Conservation (phyloP, 2,888 invertebrate genomes). For the Therioaphis trifolii region DNA sequence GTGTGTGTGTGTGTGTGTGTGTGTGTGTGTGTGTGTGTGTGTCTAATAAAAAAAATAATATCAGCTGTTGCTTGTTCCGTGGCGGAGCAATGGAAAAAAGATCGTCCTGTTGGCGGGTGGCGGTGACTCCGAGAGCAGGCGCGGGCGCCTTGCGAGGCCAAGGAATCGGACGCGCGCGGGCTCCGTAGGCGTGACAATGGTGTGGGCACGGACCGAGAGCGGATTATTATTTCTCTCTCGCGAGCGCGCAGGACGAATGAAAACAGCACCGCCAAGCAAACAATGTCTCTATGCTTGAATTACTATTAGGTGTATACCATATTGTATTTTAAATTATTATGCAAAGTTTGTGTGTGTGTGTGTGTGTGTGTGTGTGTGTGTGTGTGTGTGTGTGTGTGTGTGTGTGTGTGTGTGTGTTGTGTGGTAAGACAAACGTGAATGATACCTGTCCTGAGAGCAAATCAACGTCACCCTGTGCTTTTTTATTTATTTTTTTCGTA, state of each 20-base stretch:
- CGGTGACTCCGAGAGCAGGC: not conserved
- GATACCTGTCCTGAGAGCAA: not conserved
- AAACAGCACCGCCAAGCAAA: not conserved
- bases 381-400: too few relatives aligned
- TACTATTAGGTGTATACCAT: not conserved
- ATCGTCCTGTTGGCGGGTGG: not conserved
- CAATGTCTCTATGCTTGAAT: too few relatives aligned
- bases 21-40: not conserved
- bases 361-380: too few relatives aligned
- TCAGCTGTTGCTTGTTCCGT: not conserved
- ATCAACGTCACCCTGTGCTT: too few relatives aligned
- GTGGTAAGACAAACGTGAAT: not conserved
- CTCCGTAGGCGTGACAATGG: slow-evolving; percentile 38
- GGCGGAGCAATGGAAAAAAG: not conserved
- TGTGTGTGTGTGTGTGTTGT: not conserved
- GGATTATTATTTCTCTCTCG: slow-evolving; percentile 28
- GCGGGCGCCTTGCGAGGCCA: too few relatives aligned
- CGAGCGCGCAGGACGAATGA: not conserved
- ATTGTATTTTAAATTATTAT: not conserved
- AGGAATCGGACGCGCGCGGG: slow-evolving; percentile 26
- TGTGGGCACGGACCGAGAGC: slow-evolving; percentile 34
- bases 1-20: not conserved
- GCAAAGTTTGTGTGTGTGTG: too few relatives aligned
- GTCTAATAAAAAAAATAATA: not conserved
- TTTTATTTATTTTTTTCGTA: too few relatives aligned